Percentiles rank a stretch among this genome's conserved stretches.
Evolutionary conservation across 2,888 invertebrate species (phyloP).

Genomic region (Tipula lateralis): DNA sequence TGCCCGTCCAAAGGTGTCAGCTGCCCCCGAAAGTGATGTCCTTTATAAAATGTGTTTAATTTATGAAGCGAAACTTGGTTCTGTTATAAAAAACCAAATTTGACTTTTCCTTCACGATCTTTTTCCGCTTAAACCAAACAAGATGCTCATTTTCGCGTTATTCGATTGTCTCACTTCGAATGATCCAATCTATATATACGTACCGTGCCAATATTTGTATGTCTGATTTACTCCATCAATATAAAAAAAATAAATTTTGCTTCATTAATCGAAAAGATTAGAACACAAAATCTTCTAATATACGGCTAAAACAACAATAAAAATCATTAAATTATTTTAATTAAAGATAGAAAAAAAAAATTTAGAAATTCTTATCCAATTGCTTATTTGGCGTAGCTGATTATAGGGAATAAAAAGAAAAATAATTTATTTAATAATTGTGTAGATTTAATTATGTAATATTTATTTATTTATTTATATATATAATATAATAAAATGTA

Average conservation of each 20-base stretch:
- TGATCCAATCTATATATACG: neutral
- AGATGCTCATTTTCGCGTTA: no score
- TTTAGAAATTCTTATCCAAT: constrained; percentile 30
- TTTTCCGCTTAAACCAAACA: no score
- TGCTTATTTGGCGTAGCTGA: constrained; percentile 29
- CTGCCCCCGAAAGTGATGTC: no score
- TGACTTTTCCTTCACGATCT: no score
- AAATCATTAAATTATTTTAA: neutral
- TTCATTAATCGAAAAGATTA: constrained; percentile 25
- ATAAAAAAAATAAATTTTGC: neutral
- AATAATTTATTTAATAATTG: neutral
- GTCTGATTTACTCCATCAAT: neutral
- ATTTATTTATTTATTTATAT: neutral
- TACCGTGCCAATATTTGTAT: neutral
- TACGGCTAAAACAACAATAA: neutral
- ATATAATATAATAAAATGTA: neutral
- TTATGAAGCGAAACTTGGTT: no score
- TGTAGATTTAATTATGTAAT: constrained; percentile 3
- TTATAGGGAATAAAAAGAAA: constrained; percentile 19
- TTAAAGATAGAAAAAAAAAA: constrained; percentile 25
- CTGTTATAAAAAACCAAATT: no score
- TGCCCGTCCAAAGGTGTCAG: no score
- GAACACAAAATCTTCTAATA: neutral
- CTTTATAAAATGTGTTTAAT: no score
- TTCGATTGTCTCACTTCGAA: no score